Conservation (phyloP, 2,797 vertebrate species). For the Catharus ustulatus region DNA sequence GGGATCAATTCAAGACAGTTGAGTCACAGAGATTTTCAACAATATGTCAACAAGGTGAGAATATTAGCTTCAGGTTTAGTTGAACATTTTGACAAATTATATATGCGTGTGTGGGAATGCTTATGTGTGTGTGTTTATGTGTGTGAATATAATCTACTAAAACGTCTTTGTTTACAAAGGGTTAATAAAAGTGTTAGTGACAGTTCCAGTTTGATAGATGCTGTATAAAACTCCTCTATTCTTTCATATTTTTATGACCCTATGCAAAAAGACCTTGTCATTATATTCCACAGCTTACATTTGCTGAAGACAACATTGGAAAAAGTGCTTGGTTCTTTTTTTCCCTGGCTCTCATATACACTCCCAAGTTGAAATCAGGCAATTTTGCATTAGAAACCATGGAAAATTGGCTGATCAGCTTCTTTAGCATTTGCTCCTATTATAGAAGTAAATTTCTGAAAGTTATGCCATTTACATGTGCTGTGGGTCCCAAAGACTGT, state of each 20-base stretch:
- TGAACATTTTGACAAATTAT: background rate
- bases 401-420: background rate
- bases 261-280: background rate
- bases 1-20: background rate
- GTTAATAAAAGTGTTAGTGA: background rate
- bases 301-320: background rate
- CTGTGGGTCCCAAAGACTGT: background rate
- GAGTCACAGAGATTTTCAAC: background rate
- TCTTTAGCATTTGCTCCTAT: background rate
- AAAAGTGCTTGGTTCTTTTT: background rate
- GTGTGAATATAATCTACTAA: background rate
- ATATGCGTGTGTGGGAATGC: accelerated
- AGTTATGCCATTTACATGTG: background rate
- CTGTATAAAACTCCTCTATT: background rate
- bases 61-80: background rate
- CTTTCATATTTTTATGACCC: background rate
- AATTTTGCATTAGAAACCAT: background rate
- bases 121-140: background rate
- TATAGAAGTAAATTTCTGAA: background rate
- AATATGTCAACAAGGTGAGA: background rate
- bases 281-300: background rate
- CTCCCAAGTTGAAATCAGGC: background rate
- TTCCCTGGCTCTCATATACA: background rate
- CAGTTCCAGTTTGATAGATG: background rate
- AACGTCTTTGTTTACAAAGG: background rate